A percentile compares a stretch with the other conserved stretches of the same genome.
These are phyloP conservation scores for Saccopteryx leptura DNA, from an alignment of 2,113 vertebrate genomes.

Conservation along the genomic window DNA sequence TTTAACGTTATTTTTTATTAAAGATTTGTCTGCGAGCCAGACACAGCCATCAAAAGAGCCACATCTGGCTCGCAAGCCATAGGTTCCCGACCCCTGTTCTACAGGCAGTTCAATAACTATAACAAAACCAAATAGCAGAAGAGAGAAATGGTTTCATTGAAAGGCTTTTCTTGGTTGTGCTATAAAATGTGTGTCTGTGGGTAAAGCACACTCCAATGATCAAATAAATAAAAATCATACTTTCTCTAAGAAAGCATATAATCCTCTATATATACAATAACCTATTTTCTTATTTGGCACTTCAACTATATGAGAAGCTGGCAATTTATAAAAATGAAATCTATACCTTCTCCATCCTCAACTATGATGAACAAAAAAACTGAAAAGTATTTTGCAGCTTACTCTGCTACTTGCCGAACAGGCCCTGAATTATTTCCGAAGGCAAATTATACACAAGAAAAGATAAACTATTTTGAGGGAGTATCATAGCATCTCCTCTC, in stretches of 20 bases:
- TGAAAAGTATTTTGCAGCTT: neutral
- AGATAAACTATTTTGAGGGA: neutral
- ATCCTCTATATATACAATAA: neutral
- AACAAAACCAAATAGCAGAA: neutral
- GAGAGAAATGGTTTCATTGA: neutral
- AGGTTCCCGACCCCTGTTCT: neutral
- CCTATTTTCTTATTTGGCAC: neutral
- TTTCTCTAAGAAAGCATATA: neutral
- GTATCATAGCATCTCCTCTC: neutral
- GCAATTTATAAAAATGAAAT: constrained; percentile 36
- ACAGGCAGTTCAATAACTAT: neutral
- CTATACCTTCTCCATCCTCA: neutral
- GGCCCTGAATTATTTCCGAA: neutral
- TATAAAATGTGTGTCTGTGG: neutral
- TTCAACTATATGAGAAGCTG: neutral
- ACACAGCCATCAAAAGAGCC: too few species aligned
- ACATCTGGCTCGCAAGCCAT: too few species aligned
- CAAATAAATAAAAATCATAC: neutral
- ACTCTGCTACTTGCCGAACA: constrained; percentile 3
- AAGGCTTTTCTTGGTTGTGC: neutral
- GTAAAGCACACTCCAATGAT: neutral
- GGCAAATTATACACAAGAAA: neutral
- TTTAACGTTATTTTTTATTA: too few species aligned
- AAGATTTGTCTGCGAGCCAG: too few species aligned
- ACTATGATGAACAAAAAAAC: neutral